Base-by-base conservation (phyloP, 2,797 vertebrate genomes). In the Oreortyx pictus region DNA sequence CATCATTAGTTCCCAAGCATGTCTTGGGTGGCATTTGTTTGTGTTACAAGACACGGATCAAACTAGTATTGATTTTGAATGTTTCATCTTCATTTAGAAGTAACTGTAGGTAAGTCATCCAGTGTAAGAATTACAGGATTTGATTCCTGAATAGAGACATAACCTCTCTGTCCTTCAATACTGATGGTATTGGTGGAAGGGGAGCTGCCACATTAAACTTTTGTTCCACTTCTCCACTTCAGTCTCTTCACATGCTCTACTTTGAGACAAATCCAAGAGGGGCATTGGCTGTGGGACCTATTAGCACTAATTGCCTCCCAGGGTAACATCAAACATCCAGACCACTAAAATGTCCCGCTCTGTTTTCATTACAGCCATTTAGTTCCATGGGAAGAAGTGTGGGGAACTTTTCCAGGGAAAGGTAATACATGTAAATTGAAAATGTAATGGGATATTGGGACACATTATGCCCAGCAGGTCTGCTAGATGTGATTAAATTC, bases 341-440 rank as follows among this genome's bases (percentile, higher is more conserved):
- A 73, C 65, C 70, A 29, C 86, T 66, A n/a, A 61, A 89, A 91
- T 50, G 83, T 88, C 92, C 83, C 80, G 67, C 80, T 84, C 93
- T 94, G 86, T 79, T 94, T 92, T 94, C 81, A 61, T 95, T 96
- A 97, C 73, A 91, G 86, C 72, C 70, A 35, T 86, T 96, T 95
- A 95, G 95, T 88, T 95, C 86, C 50, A 44, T 11, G 39, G 92
- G 77, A 86, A 92, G 86, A 86, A 86, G 87, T 35, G 72, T 79
- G 41, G 59, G 68, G 88, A 85, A 85, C 87, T 66, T 94, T 94
- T 80, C 84, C 78, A 91, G 86, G 60, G 82, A 86, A 95, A 93
- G 88, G 88, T 95, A 96, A 97, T 93, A 57, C 76, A 83, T 90
- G 86, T 90, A 96, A 96, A 96, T 90, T 96, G 92, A 93, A 95